A percentile compares a stretch with the other conserved stretches of the same genome.
Evolutionary conservation across 2,888 invertebrate genomes (phyloP).

Genomic region (Frankliniella intonsa): DNA sequence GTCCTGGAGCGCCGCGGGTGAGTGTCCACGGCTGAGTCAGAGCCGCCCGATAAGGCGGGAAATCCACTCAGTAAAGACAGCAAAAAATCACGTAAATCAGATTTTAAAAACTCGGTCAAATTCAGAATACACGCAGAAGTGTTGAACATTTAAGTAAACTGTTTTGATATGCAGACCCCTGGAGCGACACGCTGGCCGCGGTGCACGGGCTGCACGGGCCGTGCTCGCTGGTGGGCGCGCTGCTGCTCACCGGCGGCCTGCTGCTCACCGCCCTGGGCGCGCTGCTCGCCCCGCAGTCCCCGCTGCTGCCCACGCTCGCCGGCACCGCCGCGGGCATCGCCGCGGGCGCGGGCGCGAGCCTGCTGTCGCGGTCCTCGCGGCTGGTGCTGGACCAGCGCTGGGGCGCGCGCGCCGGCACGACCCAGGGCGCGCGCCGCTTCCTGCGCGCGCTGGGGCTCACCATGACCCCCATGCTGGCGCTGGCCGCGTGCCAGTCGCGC

Average conservation of each 20-base stretch:
- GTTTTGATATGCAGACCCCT: slow-evolving; percentile 4
- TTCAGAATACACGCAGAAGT: too few relatives aligned
- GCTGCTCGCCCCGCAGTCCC: neutral
- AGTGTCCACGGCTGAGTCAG: neutral
- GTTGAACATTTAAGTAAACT: too few relatives aligned
- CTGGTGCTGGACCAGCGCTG: neutral
- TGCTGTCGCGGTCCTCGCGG: neutral
- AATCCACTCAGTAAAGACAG: too few relatives aligned
- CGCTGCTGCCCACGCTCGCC: neutral
- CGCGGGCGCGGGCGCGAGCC: neutral
- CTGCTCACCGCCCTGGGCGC: neutral
- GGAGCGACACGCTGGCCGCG: neutral
- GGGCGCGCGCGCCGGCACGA: neutral
- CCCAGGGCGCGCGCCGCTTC: neutral
- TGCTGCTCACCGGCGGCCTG: neutral
- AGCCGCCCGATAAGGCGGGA: neutral
- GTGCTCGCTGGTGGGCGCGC: neutral
- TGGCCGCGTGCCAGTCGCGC: neutral
- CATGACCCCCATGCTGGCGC: neutral
- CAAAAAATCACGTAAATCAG: too few relatives aligned
- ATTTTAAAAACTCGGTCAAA: too few relatives aligned
- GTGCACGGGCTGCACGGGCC: neutral
- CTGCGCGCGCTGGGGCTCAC: neutral
- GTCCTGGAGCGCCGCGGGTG: neutral
- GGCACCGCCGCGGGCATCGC: neutral